Evolutionary conservation across 2,797 vertebrate genomes (phyloP), one percentile per base, ranked within the genome.

Genomic region (Scleropages formosus): DNA sequence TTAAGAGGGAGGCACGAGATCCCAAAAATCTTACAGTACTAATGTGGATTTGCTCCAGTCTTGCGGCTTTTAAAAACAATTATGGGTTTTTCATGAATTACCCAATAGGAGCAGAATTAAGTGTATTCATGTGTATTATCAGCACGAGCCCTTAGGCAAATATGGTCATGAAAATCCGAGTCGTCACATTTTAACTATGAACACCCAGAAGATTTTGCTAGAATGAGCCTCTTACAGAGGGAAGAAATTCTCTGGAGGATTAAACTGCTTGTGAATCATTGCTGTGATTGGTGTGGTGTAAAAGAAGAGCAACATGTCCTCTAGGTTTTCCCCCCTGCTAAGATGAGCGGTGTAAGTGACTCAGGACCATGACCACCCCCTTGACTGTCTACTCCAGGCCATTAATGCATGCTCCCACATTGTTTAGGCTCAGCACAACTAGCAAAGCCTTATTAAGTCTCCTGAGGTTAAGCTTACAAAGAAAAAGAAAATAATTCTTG

Each of bases 301-400:
- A 20, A 10, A 44, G 13, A 39, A 39, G 64, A 44, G n/a, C 47
- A 31, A 59, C 47, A 67, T 66, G 49, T 51, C 39, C 39, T 18
- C 0, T 1, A 27, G 61, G 20, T 39, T 27, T 20, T 18, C 27
- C 63, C 13, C 44, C 22, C 20, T 1, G 7, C 22, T 1, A n/a
- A 8, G 63, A 74, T 72, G 53, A 62, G 12, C 18, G n/a, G 15
- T 27, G 16, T 60, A 61, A 15, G 62, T 58, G 73, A 56, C 62
- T 74, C 61, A 66, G 62, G 73, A 53, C 20, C 1, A 16, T 6
- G 8, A 39, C 11, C 31, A 46, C 16, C 31, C n/a, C 27, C 39
- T 53, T n/a, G 15, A 60, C 53, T 24, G 18, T 44, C 27, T 18
- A 53, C 7, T 56, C 9, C 24, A 16, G 53, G 53, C 56, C 53